phyloP scores from a whole-genome alignment of 2,113 vertebrate species.

The Menura novaehollandiae region DNA sequence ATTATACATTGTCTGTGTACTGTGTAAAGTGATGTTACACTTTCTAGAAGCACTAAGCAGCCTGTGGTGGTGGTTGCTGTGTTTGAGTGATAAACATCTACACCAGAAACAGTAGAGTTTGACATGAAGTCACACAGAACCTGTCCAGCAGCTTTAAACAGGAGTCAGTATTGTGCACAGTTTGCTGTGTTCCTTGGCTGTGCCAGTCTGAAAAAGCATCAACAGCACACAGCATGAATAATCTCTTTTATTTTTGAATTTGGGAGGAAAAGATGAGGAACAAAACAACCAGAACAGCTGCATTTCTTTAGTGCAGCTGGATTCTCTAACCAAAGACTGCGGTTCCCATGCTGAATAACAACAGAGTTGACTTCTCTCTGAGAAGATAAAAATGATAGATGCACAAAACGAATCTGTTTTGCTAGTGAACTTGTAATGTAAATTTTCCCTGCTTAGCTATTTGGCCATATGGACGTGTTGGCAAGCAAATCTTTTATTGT shows the following conservation, averaged over 20 bases:
- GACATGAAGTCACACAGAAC: not conserved
- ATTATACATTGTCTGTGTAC: not conserved
- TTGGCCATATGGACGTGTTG: not conserved
- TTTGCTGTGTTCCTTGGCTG: not conserved
- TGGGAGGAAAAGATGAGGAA: not conserved
- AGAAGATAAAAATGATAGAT: not conserved
- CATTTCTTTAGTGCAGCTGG: not conserved
- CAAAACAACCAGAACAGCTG: constrained; percentile 17
- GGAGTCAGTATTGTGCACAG: not conserved
- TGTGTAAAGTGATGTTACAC: not conserved
- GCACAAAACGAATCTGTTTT: not conserved
- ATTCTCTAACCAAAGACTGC: not conserved
- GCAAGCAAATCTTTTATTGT: not conserved
- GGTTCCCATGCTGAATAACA: not conserved
- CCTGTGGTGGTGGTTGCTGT: not conserved
- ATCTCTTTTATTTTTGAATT: not conserved
- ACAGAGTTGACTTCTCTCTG: not conserved
- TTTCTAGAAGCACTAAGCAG: not conserved
- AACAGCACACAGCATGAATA: not conserved
- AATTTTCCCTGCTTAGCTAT: not conserved
- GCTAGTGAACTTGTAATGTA: not conserved
- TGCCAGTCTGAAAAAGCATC: constrained; percentile 14
- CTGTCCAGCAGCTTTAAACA: not conserved
- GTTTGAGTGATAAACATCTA: not conserved
- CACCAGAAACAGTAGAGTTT: not conserved